phyloP scores from a whole-genome alignment of 2,888 invertebrate species.

The Criorhina ranunculi region DNA sequence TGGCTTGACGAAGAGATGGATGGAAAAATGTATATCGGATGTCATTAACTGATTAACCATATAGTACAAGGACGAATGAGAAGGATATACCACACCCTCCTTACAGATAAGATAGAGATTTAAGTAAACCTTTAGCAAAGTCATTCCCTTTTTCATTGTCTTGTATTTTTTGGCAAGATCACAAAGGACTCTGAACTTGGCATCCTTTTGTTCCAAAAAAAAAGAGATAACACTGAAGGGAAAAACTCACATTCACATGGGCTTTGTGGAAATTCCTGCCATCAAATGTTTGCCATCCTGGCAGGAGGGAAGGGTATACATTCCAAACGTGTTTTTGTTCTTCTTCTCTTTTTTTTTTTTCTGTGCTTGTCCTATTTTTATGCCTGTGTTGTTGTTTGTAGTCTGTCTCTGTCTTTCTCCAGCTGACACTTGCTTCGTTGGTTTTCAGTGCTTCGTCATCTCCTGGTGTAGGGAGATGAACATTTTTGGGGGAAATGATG shows the following conservation, averaged over 20 bases:
- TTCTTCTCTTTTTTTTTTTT: conserved; percentile 26
- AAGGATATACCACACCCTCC: background rate
- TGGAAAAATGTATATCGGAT: conserved; percentile 1
- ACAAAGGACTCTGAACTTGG: conserved; percentile 53
- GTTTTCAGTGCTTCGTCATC: conserved; percentile 13
- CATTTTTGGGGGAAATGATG: conserved; percentile 19
- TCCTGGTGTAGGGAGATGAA: background rate
- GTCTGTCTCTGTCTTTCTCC: conserved; percentile 20
- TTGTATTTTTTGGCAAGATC: conserved; percentile 57
- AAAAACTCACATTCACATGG: conserved; percentile 63
- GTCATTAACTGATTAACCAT: conserved; percentile 44
- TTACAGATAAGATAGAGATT: conserved; percentile 8
- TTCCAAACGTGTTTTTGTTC: conserved; percentile 58
- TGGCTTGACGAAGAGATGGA: conserved; percentile 9
- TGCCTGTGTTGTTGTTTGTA: conserved; percentile 14
- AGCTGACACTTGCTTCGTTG: conserved; percentile 61
- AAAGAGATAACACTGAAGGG: conserved; percentile 1
- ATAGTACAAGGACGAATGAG: background rate
- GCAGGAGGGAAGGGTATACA: conserved; percentile 30
- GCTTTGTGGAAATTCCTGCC: conserved; percentile 69
- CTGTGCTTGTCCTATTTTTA: background rate
- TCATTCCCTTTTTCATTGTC: background rate
- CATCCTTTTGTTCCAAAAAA: conserved; percentile 25
- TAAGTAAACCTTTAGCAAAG: conserved; percentile 24
- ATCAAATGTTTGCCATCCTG: conserved; percentile 54